These are phyloP conservation scores for Bufo gargarizans DNA, from an alignment of 2,113 vertebrate species.

Conservation along the genomic window DNA sequence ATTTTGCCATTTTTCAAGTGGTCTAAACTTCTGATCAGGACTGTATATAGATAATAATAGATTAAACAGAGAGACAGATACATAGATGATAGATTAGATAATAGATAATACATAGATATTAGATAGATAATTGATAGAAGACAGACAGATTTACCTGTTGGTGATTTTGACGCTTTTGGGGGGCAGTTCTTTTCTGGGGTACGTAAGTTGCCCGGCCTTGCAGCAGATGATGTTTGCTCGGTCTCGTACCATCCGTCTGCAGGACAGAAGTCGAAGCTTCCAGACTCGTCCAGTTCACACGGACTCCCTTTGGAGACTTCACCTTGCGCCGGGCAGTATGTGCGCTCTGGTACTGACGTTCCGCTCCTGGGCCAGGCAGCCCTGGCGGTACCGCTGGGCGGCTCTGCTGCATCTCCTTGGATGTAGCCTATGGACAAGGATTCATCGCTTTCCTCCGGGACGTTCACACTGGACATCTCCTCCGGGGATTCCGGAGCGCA, in stretches of 20 bases:
- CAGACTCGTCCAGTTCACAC: slow-evolving; percentile 30
- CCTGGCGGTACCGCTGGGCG: background rate
- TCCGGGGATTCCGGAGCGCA: background rate
- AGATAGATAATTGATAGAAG: no score
- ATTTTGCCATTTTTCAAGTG: no score
- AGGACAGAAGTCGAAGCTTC: background rate
- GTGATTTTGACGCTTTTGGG: background rate
- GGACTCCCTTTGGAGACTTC: background rate
- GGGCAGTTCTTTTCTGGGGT: no score
- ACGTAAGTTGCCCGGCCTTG: background rate
- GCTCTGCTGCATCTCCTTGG: background rate
- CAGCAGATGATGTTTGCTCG: background rate
- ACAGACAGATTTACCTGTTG: slow-evolving; percentile 14
- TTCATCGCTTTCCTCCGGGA: slow-evolving; percentile 74
- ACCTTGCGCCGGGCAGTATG: background rate
- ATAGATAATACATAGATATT: no score
- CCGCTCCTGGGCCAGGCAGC: background rate
- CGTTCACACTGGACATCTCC: slow-evolving; percentile 65
- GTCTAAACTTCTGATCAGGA: no score
- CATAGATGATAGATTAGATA: no score
- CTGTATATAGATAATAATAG: no score
- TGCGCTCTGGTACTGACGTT: background rate
- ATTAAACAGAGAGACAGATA: no score
- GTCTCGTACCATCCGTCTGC: background rate
- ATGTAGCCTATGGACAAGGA: background rate